Evolutionary conservation across 2,113 vertebrate species (phyloP).

Genomic region (Corythaixoides concolor): DNA sequence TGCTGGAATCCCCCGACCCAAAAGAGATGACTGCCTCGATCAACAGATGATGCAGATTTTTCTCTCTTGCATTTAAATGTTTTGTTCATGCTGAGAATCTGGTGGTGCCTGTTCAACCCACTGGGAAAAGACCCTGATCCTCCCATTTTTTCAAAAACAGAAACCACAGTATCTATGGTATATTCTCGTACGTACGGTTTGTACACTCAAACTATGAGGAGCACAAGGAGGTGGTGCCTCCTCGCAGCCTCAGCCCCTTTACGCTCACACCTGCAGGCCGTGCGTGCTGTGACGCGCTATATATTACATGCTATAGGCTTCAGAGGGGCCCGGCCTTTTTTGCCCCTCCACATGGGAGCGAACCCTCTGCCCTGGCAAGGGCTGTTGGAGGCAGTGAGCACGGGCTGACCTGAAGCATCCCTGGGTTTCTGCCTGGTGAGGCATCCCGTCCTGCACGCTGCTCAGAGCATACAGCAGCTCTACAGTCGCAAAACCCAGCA

Average conservation of each 20-base stretch:
- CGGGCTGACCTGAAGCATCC: fast-evolving
- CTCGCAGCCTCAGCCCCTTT: not conserved
- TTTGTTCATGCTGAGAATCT: not conserved
- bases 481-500: fast-evolving
- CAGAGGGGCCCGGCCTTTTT: not conserved
- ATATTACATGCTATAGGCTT: fast-evolving
- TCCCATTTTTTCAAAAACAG: not conserved
- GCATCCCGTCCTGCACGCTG: not conserved
- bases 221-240: not conserved
- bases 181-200: not conserved
- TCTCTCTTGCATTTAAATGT: not conserved
- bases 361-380: not conserved
- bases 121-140: too few species aligned
- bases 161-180: not conserved
- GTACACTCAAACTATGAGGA: not conserved
- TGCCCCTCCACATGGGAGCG: fast-evolving
- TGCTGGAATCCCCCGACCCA: fast-evolving
- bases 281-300: fast-evolving
- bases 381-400: not conserved
- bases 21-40: not conserved
- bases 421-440: not conserved
- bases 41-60: not conserved
- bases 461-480: not conserved
- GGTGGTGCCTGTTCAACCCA: not conserved
- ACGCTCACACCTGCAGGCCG: not conserved